Base-by-base conservation (phyloP, 1,140 invertebrate genomes). In the Acromyrmex heyeri region DNA sequence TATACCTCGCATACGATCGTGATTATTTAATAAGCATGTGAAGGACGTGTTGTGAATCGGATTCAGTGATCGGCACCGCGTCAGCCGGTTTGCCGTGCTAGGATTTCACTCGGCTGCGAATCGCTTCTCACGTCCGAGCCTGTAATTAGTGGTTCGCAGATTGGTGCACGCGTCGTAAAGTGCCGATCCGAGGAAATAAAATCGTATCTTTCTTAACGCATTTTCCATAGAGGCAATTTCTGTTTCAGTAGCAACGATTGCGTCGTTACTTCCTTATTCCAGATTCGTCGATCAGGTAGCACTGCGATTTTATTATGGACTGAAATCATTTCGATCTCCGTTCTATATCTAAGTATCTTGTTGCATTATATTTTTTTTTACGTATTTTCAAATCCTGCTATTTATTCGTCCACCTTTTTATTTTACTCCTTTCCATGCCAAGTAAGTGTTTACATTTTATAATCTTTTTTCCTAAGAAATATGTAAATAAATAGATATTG, bases 131-230 rank as follows among this genome's bases (percentile, higher is more conserved):
- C 59, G 55, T 70, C 64, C 44, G 75, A 86, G 53, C 48, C 76
- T 57, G 57, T 81, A 86, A 86, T 86, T 86, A 79, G 85, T 61
- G 76, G 30, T 86, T 79, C 27, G 53, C 53, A 79, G 48, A 86
- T 86, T 79, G 76, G 61, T 67, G 85, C 61, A 67, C 16, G 50
- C 85, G 50, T 86, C 85, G n/a, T 59, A 44, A 81, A 86, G 62
- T 38, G 24, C 38, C 64, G 44, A 79, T 69, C 44, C n/a, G 34
- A n/a, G 53, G n/a, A 81, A 86, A 86, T 81, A 75, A 86, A 86
- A 62, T 86, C 76, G 24, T 27, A 50, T 24, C 62, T 67, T 50
- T 53, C 30, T 27, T 30, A 21, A 79, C 14, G 24, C 34, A 21
- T 78, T 62, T 38, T 24, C 18, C 24, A 21, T 34, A 53, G 27